Conservation (phyloP, 1,140 invertebrate species). For the Brachionus rubens region DNA sequence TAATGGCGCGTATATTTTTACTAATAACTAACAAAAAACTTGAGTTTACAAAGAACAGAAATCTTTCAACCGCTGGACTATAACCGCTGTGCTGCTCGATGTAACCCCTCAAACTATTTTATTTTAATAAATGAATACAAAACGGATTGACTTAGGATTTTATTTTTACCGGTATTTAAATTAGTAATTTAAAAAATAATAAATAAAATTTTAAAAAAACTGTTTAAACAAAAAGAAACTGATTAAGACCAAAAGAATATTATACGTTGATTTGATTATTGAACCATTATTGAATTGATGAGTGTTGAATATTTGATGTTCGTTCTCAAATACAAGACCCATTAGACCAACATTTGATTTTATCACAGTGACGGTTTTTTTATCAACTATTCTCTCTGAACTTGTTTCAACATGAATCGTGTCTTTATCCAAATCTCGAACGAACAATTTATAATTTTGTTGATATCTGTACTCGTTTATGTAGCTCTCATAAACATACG, state of each 20-base stretch:
- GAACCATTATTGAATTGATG: neutral
- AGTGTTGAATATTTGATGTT: neutral
- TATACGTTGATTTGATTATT: neutral
- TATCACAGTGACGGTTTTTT: neutral
- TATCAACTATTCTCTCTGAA: neutral
- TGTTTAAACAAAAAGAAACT: too few relatives aligned
- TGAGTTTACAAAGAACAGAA: too few relatives aligned
- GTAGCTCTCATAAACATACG: conserved; percentile 5
- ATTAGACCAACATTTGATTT: neutral
- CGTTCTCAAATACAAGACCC: neutral
- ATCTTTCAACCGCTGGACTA: too few relatives aligned
- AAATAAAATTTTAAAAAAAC: neutral
- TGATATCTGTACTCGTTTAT: conserved; percentile 28
- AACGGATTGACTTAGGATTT: too few relatives aligned
- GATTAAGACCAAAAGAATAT: neutral
- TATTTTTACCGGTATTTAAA: too few relatives aligned
- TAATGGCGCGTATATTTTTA: too few relatives aligned
- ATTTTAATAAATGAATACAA: too few relatives aligned
- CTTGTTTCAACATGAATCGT: neutral
- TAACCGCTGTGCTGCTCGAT: too few relatives aligned
- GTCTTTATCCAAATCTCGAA: conserved; percentile 1
- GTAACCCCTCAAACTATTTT: too few relatives aligned
- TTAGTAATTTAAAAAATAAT: neutral
- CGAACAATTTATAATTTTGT: neutral
- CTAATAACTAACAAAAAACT: too few relatives aligned